Percentiles rank a stretch among this genome's conserved stretches.
Conservation (phyloP, 1,140 invertebrate species). For the Holotrichia oblita region DNA sequence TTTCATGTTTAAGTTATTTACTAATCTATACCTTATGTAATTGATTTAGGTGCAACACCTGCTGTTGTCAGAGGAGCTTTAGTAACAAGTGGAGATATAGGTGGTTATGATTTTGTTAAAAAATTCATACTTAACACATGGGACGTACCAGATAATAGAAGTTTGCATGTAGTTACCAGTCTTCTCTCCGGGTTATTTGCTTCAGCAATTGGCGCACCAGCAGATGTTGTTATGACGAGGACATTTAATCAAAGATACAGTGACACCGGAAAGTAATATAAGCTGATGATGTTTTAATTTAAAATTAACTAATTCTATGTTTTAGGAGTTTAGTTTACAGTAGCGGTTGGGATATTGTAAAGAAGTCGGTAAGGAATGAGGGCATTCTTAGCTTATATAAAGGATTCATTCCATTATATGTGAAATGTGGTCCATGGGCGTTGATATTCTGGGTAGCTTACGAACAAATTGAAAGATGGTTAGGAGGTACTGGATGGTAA, state of each 20-base stretch:
- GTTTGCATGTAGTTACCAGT: slow-evolving; percentile 83
- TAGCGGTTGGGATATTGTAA: slow-evolving; percentile 85
- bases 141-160: slow-evolving; percentile 78
- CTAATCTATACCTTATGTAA: too few species aligned
- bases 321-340: slow-evolving; percentile 80
- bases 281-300: not conserved
- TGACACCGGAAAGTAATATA: slow-evolving; percentile 29
- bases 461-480: slow-evolving; percentile 62
- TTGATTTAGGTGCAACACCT: slow-evolving; percentile 72
- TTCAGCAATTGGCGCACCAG: slow-evolving; percentile 87
- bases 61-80: slow-evolving; percentile 89
- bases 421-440: slow-evolving; percentile 96
- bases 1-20: too few species aligned
- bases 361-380: slow-evolving; percentile 89
- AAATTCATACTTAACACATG: slow-evolving; percentile 80
- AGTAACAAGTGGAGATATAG: slow-evolving; percentile 84
- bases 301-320: slow-evolving; percentile 41
- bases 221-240: slow-evolving; percentile 92
- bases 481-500: slow-evolving; percentile 14
- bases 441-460: slow-evolving; percentile 95
- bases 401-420: slow-evolving; percentile 94
- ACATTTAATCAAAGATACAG: slow-evolving; percentile 95
- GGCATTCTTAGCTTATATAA: slow-evolving; percentile 92
- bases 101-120: slow-evolving; percentile 91
- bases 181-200: slow-evolving; percentile 86